Base-by-base conservation (phyloP, 2,888 invertebrate genomes). In the Drosophila melanosoma region DNA sequence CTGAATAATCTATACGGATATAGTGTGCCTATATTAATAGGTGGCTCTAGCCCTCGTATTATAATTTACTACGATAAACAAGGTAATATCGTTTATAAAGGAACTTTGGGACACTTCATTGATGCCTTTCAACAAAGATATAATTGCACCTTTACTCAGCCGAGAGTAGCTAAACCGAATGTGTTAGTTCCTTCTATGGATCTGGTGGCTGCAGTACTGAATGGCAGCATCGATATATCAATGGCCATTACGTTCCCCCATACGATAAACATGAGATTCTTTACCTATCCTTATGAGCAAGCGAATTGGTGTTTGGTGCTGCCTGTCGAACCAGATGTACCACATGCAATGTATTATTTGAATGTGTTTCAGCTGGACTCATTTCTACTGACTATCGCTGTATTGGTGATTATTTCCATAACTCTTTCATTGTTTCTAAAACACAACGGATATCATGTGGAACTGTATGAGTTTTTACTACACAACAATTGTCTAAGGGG, bases 401-500 rank as follows among this genome's bases (percentile, higher is more conserved):
- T 58, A 2, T 29, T 92, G 7, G 62, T 87, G 1, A 1, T 84
- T 0, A 78, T 91, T 10, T 92, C 92, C 0, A 33, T 66, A 3
- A 67, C 87, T 7, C 61, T 92, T 20, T 76, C 91, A 53, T 59
- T 57, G 1, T 67, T 90, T 0, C 67, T 91, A n/a, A 57, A 57
- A 3, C 48, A 60, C 0, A 78, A 82, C 26, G 91, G 91, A 4
- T 74, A 83, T 57, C 36, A 60, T 0, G 83, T 82, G 0, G 68
- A 83, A 38, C 4, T 79, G 0, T 66, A 85, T 4, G 84, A 87
- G 42, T 87, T 82, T 26, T 4, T 92, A 2, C 17, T 91, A 17
- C 91, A 92, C 36, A 90, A 90, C n/a, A 83, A 83, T 36, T 91
- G 91, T 17, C 49, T 92, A 17, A 71, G 92, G 5, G 92, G 92